Base-by-base conservation (phyloP, 2,888 invertebrate genomes). In the Orthosia gothica region DNA sequence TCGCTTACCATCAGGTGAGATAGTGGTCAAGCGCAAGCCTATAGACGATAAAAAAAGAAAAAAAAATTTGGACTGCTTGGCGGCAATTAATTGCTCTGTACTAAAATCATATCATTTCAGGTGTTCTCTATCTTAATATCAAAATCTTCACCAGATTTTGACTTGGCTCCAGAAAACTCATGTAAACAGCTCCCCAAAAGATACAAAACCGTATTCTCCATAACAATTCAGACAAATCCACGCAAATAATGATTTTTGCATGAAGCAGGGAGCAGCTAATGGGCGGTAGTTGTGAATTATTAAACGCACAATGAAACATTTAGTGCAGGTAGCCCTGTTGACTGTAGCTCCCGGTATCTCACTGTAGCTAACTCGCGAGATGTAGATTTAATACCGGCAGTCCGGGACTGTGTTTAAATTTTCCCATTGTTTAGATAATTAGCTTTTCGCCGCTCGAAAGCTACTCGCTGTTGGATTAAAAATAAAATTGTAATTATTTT, bases 281-380 rank as follows among this genome's bases (percentile, higher is more conserved):
- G 87, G 80, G 65, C 85, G 83, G 83, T 83, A 76, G 77, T 82
- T 64, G 69, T 85, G 79, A 87, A 87, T 87, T 81, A 85, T 82
- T 82, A 85, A 87, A 61, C 66, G 55, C 61, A 76, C 79, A 79
- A 78, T 88, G 78, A 83, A 87, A 87, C 75, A 81, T 86, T 81
- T 74, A 82, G 70, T 70, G 69, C 57, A 67, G 70, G 77, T 71
- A 74, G 67, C 61, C 54, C 59, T n/a, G 62, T 54, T 20, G 45
- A 47, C 66, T 65, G 54, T 73, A 66, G 50, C 68, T 40, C 40
- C 9, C 40, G 40, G 40, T 40, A 68, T 61, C 75, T 73, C 61
- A 69, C 64, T 55, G 61, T 54, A 61, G 63, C 50, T 77, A 58
- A 70, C 59, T 74, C 70, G 62, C 40, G 65, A 69, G 70, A 70